Base-by-base conservation (phyloP, 2,797 vertebrate species). In the Trematomus bernacchii region DNA sequence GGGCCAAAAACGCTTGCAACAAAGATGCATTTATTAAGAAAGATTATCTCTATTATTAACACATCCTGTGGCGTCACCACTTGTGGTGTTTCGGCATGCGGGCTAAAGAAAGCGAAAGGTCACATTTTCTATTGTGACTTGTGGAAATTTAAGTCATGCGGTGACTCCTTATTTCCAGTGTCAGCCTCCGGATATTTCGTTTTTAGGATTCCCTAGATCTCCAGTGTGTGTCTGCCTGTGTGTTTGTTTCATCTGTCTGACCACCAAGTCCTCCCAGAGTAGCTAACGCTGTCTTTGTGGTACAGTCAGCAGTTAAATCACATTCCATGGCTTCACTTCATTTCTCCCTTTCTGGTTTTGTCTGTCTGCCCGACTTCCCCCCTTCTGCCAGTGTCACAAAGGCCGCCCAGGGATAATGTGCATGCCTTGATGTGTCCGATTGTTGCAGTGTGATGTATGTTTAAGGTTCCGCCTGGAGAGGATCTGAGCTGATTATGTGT, bases 241-340 rank as follows among this genome's bases (percentile, higher is more conserved):
- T 86, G 80, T 85, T 65, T 85, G 77, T 82, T 76, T 87, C 81
- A 82, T 83, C 83, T 88, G 85, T 84, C 87, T 82, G 89, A 87
- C 89, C 91, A 84, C 85, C 55, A 67, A 81, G 70, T 84, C 85
- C 75, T 89, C 82, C 81, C 82, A 70, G 82, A 85, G 86, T 61
- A 65, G 77, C 88, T 80, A 74, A 79, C 85, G 37, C 79, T 62
- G 88, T 83, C 88, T 84, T 79, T 89, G 89, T 78, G 90, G 88
- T 90, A 42, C 77, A 87, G 89, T 88, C 87, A 85, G 89, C 86
- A 89, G 85, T 92, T 91, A 80, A 88, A 90, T 88, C 84, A 75
- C 89, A 92, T 92, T 93, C 90, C 90, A 83, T 0, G 74, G 89
- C 83, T 92, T 92, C 87, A 87, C 92, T 89, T 33, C 90, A 89